Base-by-base conservation (phyloP, 92 coral and sea anemone species). In the Heliopora coerulea region DNA sequence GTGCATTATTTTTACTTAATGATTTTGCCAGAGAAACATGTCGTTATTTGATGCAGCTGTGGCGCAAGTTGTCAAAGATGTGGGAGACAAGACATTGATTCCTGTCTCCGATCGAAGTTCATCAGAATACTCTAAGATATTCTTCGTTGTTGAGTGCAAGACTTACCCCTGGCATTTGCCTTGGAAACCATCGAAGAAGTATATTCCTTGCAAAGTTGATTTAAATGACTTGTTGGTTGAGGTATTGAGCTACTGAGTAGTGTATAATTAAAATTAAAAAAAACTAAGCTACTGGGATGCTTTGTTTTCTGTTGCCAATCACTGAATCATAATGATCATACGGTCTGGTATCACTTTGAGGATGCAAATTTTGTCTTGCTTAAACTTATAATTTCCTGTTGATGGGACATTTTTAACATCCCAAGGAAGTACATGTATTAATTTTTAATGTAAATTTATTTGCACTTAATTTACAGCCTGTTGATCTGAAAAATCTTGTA, bases 11-110 rank as follows among this genome's bases (percentile, higher is more conserved):
- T n/a, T n/a, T n/a, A n/a, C n/a, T n/a, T n/a, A n/a, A n/a, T n/a
- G n/a, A n/a, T n/a, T n/a, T n/a, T n/a, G n/a, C n/a, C n/a, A n/a
- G n/a, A n/a, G n/a, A 73, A 86, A 79, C 0, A 93, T 93, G 98
- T 95, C 98, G 86, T 40, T 93, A 70, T 93, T 93, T 78, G 98
- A 93, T 27, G 88, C 95, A 15, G 78, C 89, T n/a, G 83, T 90
- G 8, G 86, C 81, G 35, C 98, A 93, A 73, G 87, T 93, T 46
- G 96, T 93, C 15, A 93, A 90, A 65, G 96, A 93, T 32, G 89
- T 91, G 13, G 96, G 96, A 11, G 74, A 96, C 33, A 66, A 82
- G 6, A 82, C 93, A 12, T 84, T 93, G 31, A 88, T 72, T 60
- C 82, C 98, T 8, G 88, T 90, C 3, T 78, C 66, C 14, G 96